Base-by-base conservation (phyloP, 2,797 vertebrate genomes). In the Gorsachius magnificus region DNA sequence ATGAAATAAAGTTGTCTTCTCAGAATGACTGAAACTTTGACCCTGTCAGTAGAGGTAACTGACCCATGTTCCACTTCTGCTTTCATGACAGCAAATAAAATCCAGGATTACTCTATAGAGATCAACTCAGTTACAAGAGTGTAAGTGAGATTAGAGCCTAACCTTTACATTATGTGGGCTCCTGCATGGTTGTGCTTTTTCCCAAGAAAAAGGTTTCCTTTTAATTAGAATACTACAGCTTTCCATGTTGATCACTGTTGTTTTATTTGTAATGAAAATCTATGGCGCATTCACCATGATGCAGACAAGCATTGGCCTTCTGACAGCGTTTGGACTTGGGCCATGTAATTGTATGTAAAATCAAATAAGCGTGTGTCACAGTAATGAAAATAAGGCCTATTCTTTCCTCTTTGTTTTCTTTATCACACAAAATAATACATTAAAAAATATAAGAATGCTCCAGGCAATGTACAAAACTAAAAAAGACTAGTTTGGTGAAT, bases 401-500 rank as follows among this genome's bases (percentile, higher is more conserved):
- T 82, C 24, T 71, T 86, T 80, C 54, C 28, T 83, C 63, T 83
- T 72, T 85, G 75, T 61, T 72, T 83, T 46, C 43, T 61, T 89
- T 76, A 83, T 88, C 68, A 84, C n/a, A 63, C 43, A 46, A 93
- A 93, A 87, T 29, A 95, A 88, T 64, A 45, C 5, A 78, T 91
- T 80, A 65, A 69, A 69, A 95, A 92, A 66, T 51, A 61, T 10
- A 86, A 66, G 24, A 91, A 75, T 8, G 50, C 87, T 90, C 54
- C 78, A 90, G 86, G 84, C 76, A 71, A 71, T 24, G 41, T 86
- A 66, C 35, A 72, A 66, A 87, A 63, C 51, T 58, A 69, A 92
- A 97, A 95, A 93, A 90, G 65, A 63, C 21, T 65, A 88, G 84
- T 91, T 88, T 94, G 76, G 76, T 96, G 92, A 88, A 92, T 82